Percentiles rank a stretch among this genome's conserved stretches.
Evolutionary conservation across 2,797 vertebrate genomes (phyloP).

Genomic region (Lagorchestes hirsutus): DNA sequence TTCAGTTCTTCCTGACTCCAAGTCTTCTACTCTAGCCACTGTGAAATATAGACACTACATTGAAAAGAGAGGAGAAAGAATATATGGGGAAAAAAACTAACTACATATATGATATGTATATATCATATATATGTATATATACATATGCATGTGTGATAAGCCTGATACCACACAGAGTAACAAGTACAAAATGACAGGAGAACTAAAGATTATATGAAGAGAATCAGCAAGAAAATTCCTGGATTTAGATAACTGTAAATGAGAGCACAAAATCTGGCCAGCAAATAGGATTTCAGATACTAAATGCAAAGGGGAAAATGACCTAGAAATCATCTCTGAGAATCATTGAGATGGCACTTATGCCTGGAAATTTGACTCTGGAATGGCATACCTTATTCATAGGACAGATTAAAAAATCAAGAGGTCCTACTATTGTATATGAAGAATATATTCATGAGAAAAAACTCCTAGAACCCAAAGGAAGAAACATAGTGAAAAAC

Average conservation of each 20-base stretch:
- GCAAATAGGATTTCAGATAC: background rate
- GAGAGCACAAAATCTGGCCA: background rate
- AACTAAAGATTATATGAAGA: background rate
- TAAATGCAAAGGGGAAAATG: background rate
- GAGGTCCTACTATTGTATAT: background rate
- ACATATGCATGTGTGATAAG: background rate
- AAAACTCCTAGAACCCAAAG: background rate
- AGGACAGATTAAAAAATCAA: background rate
- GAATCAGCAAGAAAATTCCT: background rate
- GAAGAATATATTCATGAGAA: background rate
- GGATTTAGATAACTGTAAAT: background rate
- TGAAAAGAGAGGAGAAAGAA: background rate
- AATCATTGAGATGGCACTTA: background rate
- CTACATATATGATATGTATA: background rate
- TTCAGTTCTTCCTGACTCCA: background rate
- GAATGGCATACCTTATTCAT: background rate
- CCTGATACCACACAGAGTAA: background rate
- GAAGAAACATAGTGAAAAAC: background rate
- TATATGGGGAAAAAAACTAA: background rate
- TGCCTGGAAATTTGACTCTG: background rate
- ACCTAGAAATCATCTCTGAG: background rate
- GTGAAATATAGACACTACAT: background rate
- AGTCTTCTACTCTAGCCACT: background rate
- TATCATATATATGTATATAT: too few species aligned
- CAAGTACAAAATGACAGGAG: background rate